Conservation (phyloP, 1,140 invertebrate genomes). For the Scaptodrosophila lebanonensis region DNA sequence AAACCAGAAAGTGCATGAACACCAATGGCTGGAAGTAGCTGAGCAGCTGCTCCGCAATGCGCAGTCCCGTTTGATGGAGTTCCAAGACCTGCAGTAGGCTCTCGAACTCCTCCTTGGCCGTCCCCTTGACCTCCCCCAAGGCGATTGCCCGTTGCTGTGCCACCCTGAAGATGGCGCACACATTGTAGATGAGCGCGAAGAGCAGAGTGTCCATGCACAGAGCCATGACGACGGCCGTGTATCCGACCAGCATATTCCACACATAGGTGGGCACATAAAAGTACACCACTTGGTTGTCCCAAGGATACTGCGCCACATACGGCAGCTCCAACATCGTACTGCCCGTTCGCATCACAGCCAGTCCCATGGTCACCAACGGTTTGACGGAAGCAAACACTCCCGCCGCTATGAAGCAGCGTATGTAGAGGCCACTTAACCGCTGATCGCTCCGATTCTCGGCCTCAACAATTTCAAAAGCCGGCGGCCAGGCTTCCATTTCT, state of each 20-base stretch:
- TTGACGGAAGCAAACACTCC: conserved; percentile 43
- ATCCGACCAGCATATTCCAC: conserved; percentile 53
- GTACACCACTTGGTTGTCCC: conserved; percentile 20
- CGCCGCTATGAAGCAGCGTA: conserved; percentile 40
- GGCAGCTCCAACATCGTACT: conserved; percentile 40
- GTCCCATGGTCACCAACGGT: conserved; percentile 41
- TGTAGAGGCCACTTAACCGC: conserved; percentile 39
- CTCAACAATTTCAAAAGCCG: conserved; percentile 33
- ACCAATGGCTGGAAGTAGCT: conserved; percentile 36
- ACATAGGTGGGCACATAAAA: conserved; percentile 48
- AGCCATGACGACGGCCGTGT: conserved; percentile 49
- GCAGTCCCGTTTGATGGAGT: conserved; percentile 47
- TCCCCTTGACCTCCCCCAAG: conserved; percentile 5
- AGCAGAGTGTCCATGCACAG: conserved; percentile 56
- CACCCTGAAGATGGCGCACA: conserved; percentile 57
- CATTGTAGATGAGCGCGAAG: conserved; percentile 55
- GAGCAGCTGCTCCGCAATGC: conserved; percentile 38
- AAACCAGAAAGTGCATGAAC: conserved; percentile 53
- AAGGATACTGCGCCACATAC: conserved; percentile 41
- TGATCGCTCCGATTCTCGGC: conserved; percentile 51
- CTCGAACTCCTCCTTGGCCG: conserved; percentile 19
- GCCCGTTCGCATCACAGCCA: conserved; percentile 16
- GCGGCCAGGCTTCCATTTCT: conserved; percentile 37
- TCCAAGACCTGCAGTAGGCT: conserved; percentile 30
- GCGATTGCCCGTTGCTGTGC: conserved; percentile 46